These are phyloP conservation scores for Lophochroa leadbeateri DNA, from an alignment of 2,113 vertebrate species.

Conservation along the genomic window DNA sequence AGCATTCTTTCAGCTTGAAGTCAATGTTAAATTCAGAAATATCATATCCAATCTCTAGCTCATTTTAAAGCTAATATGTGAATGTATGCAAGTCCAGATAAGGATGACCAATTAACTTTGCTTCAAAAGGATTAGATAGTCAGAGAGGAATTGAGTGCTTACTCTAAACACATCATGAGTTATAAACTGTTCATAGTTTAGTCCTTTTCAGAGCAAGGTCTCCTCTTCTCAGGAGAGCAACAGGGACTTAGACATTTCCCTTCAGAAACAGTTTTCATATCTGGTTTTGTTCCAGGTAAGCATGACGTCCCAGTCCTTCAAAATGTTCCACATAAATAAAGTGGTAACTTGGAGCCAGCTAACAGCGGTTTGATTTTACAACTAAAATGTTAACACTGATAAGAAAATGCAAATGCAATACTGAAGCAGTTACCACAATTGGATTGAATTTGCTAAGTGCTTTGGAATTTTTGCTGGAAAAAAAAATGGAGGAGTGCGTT, in stretches of 20 bases:
- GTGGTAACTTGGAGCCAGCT: background rate
- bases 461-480: background rate
- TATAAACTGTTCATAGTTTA: background rate
- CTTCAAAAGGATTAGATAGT: background rate
- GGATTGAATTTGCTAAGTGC: background rate
- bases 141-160: background rate
- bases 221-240: background rate
- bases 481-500: background rate
- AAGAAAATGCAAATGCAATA: constrained; percentile 9
- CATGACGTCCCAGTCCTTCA: background rate
- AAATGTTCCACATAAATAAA: background rate
- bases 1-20: background rate
- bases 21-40: background rate
- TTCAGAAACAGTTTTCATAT: background rate
- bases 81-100: background rate
- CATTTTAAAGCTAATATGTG: background rate
- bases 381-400: background rate
- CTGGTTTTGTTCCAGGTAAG: background rate
- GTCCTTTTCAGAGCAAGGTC: background rate
- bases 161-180: background rate
- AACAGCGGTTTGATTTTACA: background rate
- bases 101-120: background rate
- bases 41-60: background rate
- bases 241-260: background rate
- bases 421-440: background rate